phyloP scores from a whole-genome alignment of 2,113 vertebrate species.

The human (Homo sapiens) region GRCh38 chr2:148783001-148783500 shows the following conservation, averaged over 20 bases:
- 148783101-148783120: neutral
- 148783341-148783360: constrained; percentile 31
- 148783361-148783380: constrained; percentile 10
- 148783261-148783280: neutral
- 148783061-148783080: neutral
- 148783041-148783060: neutral
- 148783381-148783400: constrained; percentile 26
- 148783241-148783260: constrained; percentile 47
- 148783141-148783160: neutral
- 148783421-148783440: neutral
- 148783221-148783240: neutral
- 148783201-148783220: constrained; percentile 4
- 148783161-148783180: constrained; percentile 31
- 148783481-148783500: neutral
- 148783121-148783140: constrained; percentile 2
- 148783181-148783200: neutral
- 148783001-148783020: neutral
- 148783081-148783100: neutral
- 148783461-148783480: constrained; percentile 29
- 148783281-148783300: neutral
- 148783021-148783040: neutral
- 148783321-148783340: neutral
- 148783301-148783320: neutral
- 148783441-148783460: neutral
- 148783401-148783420: constrained; percentile 40